These are phyloP conservation scores for Sarcophaga subvicina DNA, from an alignment of 2,888 invertebrate genomes.

Conservation along the genomic window DNA sequence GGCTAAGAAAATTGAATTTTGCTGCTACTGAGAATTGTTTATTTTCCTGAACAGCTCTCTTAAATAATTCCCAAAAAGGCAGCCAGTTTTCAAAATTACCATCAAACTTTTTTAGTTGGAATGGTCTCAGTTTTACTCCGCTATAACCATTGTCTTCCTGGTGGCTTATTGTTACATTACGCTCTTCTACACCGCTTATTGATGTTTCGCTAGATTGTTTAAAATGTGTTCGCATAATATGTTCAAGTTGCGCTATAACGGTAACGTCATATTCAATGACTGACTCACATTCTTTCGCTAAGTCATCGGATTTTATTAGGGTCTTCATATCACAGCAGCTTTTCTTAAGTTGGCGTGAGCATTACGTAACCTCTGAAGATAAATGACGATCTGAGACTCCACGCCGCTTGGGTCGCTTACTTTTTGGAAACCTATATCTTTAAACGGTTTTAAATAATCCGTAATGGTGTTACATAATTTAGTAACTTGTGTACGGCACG, in stretches of 20 bases:
- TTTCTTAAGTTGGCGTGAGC: conserved; percentile 9
- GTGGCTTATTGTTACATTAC: background rate
- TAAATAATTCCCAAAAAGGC: conserved; percentile 64
- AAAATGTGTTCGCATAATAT: conserved; percentile 23
- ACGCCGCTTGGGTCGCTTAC: conserved; percentile 13
- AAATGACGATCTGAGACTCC: background rate
- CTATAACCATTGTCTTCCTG: no score
- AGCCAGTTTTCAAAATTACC: conserved; percentile 63
- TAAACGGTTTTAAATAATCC: conserved; percentile 48
- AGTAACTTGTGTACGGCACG: conserved; percentile 40
- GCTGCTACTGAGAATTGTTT: background rate
- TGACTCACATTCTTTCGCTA: conserved; percentile 30
- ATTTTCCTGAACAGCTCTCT: conserved; percentile 57
- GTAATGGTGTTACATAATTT: conserved; percentile 49
- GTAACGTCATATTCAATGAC: conserved; percentile 49
- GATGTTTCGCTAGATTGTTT: background rate
- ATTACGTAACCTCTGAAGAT: conserved; percentile 5
- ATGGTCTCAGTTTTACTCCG: conserved; percentile 4
- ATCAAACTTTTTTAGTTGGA: conserved; percentile 59
- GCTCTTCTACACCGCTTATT: background rate
- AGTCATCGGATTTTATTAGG: no score
- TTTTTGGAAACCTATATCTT: conserved; percentile 5
- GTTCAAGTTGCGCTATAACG: conserved; percentile 40
- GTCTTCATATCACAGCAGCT: conserved; percentile 29
- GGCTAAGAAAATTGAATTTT: conserved; percentile 5